These are phyloP conservation scores for Cantharis rustica DNA, from an alignment of 2,888 invertebrate species.

Conservation along the genomic window DNA sequence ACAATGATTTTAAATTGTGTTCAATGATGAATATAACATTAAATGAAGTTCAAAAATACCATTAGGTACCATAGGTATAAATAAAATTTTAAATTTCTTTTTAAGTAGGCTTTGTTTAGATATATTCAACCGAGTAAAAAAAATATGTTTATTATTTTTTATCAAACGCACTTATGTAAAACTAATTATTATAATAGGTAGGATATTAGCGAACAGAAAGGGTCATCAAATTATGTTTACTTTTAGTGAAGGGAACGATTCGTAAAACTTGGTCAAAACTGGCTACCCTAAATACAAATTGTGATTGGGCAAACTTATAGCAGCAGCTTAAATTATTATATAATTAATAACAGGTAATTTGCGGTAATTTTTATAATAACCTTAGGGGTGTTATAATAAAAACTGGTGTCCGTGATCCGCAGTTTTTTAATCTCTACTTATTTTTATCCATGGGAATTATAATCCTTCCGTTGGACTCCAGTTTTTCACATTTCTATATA, in stretches of 20 bases:
- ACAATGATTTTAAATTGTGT: background rate
- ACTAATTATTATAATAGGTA: background rate
- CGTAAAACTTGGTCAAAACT: no score
- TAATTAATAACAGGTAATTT: background rate
- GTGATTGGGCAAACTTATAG: background rate
- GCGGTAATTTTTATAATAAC: background rate
- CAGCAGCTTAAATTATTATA: background rate
- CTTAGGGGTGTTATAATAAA: background rate
- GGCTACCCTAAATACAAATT: background rate
- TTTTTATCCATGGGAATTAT: no score
- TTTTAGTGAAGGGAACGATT: background rate
- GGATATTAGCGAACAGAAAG: background rate
- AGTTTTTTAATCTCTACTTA: no score
- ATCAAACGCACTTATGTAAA: background rate
- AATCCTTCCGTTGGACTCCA: no score
- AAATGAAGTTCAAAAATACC: background rate
- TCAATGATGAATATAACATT: background rate
- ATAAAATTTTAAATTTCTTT: background rate
- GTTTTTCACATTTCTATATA: no score
- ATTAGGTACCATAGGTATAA: background rate
- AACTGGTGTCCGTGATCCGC: no score
- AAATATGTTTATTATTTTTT: background rate
- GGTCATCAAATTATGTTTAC: background rate
- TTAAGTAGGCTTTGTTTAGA: background rate
- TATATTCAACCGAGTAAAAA: background rate